Conservation (phyloP, 2,888 invertebrate genomes). For the Lathronympha strigana region DNA sequence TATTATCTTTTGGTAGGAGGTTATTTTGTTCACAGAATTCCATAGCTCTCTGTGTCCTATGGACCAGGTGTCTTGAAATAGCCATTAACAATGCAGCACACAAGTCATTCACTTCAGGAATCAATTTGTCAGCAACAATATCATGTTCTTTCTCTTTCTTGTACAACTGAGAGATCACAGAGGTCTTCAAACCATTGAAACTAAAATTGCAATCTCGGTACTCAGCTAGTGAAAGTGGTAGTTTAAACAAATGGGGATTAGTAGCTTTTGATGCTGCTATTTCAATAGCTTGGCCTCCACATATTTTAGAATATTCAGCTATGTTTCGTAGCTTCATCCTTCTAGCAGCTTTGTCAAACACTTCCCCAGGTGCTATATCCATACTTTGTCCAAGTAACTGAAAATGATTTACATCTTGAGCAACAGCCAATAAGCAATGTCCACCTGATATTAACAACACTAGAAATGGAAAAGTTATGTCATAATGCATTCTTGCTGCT, state of each 20-base stretch:
- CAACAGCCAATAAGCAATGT: constrained; percentile 93
- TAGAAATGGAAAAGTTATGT: constrained; percentile 93
- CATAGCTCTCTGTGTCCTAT: constrained; percentile 94
- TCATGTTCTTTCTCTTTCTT: constrained; percentile 84
- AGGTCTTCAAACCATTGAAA: constrained; percentile 93
- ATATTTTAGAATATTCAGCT: constrained; percentile 88
- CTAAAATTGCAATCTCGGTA: constrained; percentile 95
- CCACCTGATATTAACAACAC: constrained; percentile 97
- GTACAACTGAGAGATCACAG: constrained; percentile 80
- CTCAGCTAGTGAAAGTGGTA: constrained; percentile 86
- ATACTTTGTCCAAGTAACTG: constrained; percentile 90
- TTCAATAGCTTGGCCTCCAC: constrained; percentile 95
- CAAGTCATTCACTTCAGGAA: constrained; percentile 91
- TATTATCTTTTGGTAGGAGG: constrained; percentile 86
- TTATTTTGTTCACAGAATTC: constrained; percentile 87
- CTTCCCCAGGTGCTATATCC: constrained; percentile 97
- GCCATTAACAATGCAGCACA: constrained; percentile 93
- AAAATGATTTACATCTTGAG: constrained; percentile 89
- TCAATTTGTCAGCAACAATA: constrained; percentile 87
- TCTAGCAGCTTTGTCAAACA: constrained; percentile 96
- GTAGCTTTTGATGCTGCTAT: constrained; percentile 88
- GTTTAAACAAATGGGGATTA: constrained; percentile 87
- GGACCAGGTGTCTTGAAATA: constrained; percentile 90
- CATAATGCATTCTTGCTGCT: constrained; percentile 90
- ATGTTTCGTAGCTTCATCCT: constrained; percentile 92